Conservation (phyloP, 2,797 vertebrate genomes). For the Lepilemur septentrionalis region DNA sequence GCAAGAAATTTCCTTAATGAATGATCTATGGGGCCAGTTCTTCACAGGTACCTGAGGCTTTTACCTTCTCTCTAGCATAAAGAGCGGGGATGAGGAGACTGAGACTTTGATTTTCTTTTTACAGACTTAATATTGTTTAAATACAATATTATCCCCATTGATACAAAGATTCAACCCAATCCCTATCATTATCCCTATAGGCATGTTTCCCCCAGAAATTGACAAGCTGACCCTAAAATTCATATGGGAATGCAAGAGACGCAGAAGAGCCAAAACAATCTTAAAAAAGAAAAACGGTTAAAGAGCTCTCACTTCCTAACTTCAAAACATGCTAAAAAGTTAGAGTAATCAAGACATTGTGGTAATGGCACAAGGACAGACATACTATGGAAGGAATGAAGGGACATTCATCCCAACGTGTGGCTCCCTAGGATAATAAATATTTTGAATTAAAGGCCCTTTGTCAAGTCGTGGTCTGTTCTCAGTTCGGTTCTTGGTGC, state of each 20-base stretch:
- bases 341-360: not conserved
- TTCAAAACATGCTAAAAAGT: not conserved
- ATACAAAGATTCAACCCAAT: not conserved
- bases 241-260: not conserved
- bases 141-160: not conserved
- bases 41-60: too few species aligned
- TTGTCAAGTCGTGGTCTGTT: too few species aligned
- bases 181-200: not conserved
- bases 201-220: not conserved
- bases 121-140: not conserved
- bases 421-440: too few species aligned
- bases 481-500: too few species aligned
- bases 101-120: too few species aligned
- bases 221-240: not conserved
- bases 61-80: too few species aligned
- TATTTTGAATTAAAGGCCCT: too few species aligned
- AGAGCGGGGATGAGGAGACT: too few species aligned
- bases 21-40: too few species aligned
- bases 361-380: not conserved
- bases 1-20: too few species aligned
- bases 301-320: not conserved
- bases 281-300: not conserved
- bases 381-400: not conserved
- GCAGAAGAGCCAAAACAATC: too few species aligned
- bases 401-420: too few species aligned